Evolutionary conservation across 2,797 vertebrate species (phyloP).

Genomic region (Helicolenus hilgendorfi): DNA sequence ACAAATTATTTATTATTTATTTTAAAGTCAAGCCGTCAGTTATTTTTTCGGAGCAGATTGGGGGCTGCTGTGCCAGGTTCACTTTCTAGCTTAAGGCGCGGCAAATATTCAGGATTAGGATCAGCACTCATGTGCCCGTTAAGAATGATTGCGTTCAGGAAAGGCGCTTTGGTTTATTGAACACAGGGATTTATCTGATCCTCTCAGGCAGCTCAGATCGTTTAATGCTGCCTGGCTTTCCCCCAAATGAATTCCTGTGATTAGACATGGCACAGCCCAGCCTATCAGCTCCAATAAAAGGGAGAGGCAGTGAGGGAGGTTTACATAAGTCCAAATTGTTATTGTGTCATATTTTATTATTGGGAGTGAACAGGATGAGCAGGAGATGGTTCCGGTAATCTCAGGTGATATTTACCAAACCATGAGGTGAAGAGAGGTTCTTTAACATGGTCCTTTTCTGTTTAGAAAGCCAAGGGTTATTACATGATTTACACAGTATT

Average conservation of each 20-base stretch:
- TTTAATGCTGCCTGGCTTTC: constrained; percentile 88
- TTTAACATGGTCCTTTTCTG: background rate
- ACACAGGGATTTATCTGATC: constrained; percentile 90
- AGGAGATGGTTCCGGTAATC: constrained; percentile 16
- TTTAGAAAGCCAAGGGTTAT: constrained; percentile 9
- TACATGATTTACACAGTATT: constrained; percentile 8
- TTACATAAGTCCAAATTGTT: constrained; percentile 66
- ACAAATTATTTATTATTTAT: constrained; percentile 3
- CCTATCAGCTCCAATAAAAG: constrained; percentile 71
- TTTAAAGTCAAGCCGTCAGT: constrained; percentile 46
- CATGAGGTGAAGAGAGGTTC: background rate
- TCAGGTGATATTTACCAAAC: constrained; percentile 12
- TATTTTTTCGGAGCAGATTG: constrained; percentile 64
- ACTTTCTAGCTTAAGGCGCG: constrained; percentile 62
- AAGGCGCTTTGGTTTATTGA: constrained; percentile 91
- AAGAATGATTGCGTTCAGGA: constrained; percentile 91
- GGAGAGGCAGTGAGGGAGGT: constrained; percentile 42
- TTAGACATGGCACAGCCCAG: constrained; percentile 83
- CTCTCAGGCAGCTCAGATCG: constrained; percentile 88
- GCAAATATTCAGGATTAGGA: constrained; percentile 90
- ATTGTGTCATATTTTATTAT: constrained; percentile 69
- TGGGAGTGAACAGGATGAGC: constrained; percentile 27
- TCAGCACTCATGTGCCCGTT: constrained; percentile 86
- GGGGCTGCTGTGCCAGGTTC: constrained; percentile 54
- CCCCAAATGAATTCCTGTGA: constrained; percentile 89